Evolutionary conservation across 2,113 vertebrate species (phyloP).

Genomic region (Buteo buteo): DNA sequence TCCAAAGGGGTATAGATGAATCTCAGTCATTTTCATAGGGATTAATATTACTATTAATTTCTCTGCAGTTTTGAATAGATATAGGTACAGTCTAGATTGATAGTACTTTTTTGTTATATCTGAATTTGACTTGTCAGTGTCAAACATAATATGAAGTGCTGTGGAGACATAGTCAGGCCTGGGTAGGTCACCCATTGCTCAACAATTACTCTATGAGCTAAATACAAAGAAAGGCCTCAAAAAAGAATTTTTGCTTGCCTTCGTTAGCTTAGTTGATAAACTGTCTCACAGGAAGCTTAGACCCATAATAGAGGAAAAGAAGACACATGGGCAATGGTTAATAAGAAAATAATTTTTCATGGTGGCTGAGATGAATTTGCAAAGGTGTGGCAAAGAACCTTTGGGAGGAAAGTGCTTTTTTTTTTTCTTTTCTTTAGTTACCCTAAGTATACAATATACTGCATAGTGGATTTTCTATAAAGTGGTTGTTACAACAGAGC

Average conservation of each 20-base stretch:
- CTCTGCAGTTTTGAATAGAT: neutral
- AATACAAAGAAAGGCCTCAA: neutral
- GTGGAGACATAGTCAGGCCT: neutral
- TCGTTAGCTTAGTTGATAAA: neutral
- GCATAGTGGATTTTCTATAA: neutral
- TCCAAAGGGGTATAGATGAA: neutral
- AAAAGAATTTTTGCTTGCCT: neutral
- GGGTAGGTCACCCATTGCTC: neutral
- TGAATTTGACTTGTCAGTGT: neutral
- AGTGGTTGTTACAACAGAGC: neutral
- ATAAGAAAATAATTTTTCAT: neutral
- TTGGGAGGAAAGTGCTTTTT: neutral
- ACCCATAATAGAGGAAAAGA: neutral
- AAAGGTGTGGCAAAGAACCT: neutral
- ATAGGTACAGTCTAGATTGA: neutral
- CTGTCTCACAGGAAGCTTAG: neutral
- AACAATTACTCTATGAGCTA: neutral
- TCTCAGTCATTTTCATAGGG: neutral
- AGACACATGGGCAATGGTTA: neutral
- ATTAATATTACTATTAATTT: neutral
- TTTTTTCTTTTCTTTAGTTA: neutral
- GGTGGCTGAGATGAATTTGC: neutral
- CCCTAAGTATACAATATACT: neutral
- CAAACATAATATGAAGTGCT: neutral
- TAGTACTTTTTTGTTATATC: neutral